phyloP scores from a whole-genome alignment of 2,797 vertebrate species.

The Spinibarbus caldwelli region DNA sequence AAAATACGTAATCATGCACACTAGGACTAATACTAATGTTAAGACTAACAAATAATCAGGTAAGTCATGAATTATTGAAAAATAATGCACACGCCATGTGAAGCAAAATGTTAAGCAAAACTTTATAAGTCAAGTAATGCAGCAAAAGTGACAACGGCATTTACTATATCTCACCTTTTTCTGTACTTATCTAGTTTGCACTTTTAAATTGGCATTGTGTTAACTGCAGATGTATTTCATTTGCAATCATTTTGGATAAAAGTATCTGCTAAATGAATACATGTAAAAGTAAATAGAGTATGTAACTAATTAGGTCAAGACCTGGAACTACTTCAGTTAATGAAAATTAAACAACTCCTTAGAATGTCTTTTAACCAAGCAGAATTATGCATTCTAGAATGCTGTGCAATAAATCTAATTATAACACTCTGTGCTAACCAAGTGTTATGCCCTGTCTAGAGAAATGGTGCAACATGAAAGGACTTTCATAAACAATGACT shows the following conservation, averaged over 20 bases:
- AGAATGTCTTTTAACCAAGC: not conserved
- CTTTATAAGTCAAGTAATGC: not conserved
- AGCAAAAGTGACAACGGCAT: not conserved
- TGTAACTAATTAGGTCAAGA: not conserved
- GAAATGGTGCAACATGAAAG: too few relatives aligned
- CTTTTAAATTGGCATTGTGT: not conserved
- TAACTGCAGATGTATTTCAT: not conserved
- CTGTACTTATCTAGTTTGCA: not conserved
- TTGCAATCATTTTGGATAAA: not conserved
- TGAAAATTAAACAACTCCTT: too few relatives aligned
- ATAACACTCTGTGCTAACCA: too few relatives aligned
- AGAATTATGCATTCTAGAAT: too few relatives aligned
- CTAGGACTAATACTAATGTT: not conserved
- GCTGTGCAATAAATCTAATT: too few relatives aligned
- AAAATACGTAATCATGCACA: slow-evolving; percentile 1
- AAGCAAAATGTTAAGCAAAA: not conserved
- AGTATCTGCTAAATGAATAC: not conserved
- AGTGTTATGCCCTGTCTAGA: too few relatives aligned
- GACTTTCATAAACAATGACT: too few relatives aligned
- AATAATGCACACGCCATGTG: not conserved
- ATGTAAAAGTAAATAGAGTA: not conserved
- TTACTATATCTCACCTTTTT: not conserved
- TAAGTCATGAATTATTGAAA: not conserved
- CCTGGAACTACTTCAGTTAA: too few relatives aligned
- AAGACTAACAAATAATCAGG: not conserved